A percentile compares a stretch with the other conserved stretches of the same genome.
Evolutionary conservation across 1,140 invertebrate species (phyloP).

Genomic region (Leptinotarsa defecta): DNA sequence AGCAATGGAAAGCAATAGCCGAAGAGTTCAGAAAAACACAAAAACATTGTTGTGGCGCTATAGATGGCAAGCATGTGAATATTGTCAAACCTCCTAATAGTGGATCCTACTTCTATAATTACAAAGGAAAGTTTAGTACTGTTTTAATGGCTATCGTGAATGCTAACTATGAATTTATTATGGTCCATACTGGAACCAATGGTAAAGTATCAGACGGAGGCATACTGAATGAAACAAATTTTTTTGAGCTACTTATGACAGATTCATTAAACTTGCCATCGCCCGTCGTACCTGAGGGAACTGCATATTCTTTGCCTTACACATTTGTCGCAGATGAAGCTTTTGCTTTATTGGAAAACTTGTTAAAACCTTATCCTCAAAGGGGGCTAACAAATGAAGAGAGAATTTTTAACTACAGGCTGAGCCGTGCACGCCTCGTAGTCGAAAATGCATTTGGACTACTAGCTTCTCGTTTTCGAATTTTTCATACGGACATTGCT

Average conservation of each 20-base stretch:
- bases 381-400: slow-evolving; percentile 7
- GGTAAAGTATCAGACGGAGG: slow-evolving; percentile 49
- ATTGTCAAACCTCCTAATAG: neutral
- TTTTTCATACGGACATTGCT: slow-evolving; percentile 15
- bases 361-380: slow-evolving; percentile 51
- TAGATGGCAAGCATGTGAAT: neutral
- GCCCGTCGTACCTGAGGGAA: no score
- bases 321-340: slow-evolving; percentile 52
- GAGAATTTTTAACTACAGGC: slow-evolving; percentile 25
- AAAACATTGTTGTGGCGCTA: neutral
- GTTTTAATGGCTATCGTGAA: slow-evolving; percentile 51
- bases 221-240: no score
- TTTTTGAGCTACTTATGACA: no score
- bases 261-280: no score
- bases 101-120: slow-evolving; percentile 47
- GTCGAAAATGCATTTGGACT: slow-evolving; percentile 31
- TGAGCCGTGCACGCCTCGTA: slow-evolving; percentile 5
- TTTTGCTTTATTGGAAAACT: slow-evolving; percentile 46
- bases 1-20: neutral
- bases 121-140: slow-evolving; percentile 49
- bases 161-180: slow-evolving; percentile 49
- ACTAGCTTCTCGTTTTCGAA: slow-evolving; percentile 13
- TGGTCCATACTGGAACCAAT: slow-evolving; percentile 22
- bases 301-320: slow-evolving; percentile 31
- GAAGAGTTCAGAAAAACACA: neutral